These are phyloP conservation scores for Meiosimyza platycephala DNA, from an alignment of 2,888 invertebrate species.

Conservation along the genomic window DNA sequence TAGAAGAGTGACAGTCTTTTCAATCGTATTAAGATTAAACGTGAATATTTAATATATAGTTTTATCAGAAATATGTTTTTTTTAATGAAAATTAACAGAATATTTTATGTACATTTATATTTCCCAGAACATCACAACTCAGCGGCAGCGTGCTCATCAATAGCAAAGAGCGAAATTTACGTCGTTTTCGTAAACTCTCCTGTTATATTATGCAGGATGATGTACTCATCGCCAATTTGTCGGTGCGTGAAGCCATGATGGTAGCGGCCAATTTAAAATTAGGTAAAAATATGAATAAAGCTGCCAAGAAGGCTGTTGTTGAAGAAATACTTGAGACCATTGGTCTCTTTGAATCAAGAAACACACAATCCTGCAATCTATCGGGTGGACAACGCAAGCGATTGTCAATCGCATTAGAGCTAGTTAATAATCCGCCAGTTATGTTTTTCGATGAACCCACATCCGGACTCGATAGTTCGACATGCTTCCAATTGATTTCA, in stretches of 20 bases:
- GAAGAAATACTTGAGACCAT: constrained; percentile 88
- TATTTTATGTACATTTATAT: no score
- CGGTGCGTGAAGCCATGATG: constrained; percentile 92
- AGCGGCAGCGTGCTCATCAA: constrained; percentile 89
- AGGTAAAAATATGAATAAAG: constrained; percentile 79
- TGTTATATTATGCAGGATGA: constrained; percentile 98
- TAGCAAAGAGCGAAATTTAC: constrained; percentile 85
- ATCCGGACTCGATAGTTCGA: constrained; percentile 92
- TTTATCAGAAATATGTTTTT: no score
- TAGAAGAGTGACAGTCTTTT: no score
- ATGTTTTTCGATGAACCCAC: constrained; percentile 98
- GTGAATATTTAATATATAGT: no score
- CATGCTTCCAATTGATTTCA: constrained; percentile 92
- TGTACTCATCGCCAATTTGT: constrained; percentile 87
- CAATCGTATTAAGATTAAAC: no score
- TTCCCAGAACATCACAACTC: constrained; percentile 86
- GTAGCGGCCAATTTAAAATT: constrained; percentile 94
- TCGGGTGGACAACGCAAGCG: constrained; percentile 94
- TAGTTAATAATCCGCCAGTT: constrained; percentile 95
- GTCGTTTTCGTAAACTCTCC: constrained; percentile 91
- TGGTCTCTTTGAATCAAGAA: constrained; percentile 81
- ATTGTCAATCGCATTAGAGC: constrained; percentile 89
- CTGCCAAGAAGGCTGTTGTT: constrained; percentile 83
- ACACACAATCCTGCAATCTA: constrained; percentile 83
- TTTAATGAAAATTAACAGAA: no score